Base-by-base conservation (phyloP, 2,797 vertebrate genomes). In the Macropus fuliginosus region DNA sequence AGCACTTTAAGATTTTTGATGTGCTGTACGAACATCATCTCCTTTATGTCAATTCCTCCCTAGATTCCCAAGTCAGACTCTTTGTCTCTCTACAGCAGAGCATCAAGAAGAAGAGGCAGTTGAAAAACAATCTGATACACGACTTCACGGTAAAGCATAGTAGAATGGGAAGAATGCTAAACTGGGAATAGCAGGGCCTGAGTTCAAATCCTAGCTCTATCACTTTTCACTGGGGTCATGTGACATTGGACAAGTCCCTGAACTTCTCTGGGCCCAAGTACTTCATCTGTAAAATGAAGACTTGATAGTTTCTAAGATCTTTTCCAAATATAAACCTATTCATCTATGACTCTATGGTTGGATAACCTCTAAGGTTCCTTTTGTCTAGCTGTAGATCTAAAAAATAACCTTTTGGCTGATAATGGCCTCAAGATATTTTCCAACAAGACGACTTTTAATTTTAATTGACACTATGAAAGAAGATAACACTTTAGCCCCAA, bases 191-290 rank as follows among this genome's bases (percentile, higher is more conserved):
- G 56, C 56, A 31, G 31, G 87, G 66, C 50, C 74, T 56, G 34
- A 16, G 5, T 87, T 87, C 56, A 95, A 91, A 89, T 56, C 16
- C 40, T 81, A 31, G 5, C 1, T 91, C 10, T 56, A 62, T 46
- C 52, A 90, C 29, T 90, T 90, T 29, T 34, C 91, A 91, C 13
- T 52, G 87, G 27, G 92, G 11, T 81, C 91, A 90, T n/a, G n/a
- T 55, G 28, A 27, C 90, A 66, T 74, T 66, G 21, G 16, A 94
- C 46, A 95, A 40, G 4, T 94, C 90, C 92, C 56, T 93, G 52
- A 91, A 92, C 87, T 4, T 57, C 66, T 93, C 91, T 93, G 90
- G 3, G 4, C 55, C 29, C 55, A 46, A 94, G 2, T 94, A 90
- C 54, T 92, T 92, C 93, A 93, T 50, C 54, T 96, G 0, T 92